Evolutionary conservation across 2,888 invertebrate species (phyloP).

Genomic region (Ophonus ardosiacus): DNA sequence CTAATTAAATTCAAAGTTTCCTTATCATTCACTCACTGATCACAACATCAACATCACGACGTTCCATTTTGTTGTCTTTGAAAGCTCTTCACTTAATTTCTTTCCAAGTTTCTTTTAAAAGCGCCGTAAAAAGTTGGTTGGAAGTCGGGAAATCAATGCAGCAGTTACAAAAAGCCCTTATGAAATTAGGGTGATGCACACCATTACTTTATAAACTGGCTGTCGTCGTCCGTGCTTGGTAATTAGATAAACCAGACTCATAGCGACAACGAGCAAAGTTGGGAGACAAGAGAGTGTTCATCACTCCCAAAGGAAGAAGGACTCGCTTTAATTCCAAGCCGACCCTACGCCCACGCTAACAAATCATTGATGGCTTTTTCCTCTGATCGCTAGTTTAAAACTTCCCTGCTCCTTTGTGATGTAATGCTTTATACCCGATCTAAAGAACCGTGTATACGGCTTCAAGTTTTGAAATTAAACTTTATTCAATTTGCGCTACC

Average conservation of each 20-base stretch:
- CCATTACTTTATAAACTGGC: conserved; percentile 50
- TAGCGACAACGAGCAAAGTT: conserved; percentile 41
- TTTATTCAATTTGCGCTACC: not conserved
- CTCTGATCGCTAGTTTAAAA: conserved; percentile 56
- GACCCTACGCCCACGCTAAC: not conserved
- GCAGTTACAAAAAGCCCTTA: conserved; percentile 39
- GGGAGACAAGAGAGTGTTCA: conserved; percentile 23
- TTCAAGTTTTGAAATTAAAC: conserved; percentile 1
- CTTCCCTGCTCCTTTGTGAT: conserved; percentile 49
- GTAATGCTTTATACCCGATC: conserved; percentile 1
- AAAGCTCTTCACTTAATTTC: conserved; percentile 32
- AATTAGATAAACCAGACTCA: conserved; percentile 51
- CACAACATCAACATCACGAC: not conserved
- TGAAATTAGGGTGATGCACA: conserved; percentile 49
- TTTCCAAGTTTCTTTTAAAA: conserved; percentile 37
- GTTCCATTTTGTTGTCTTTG: conserved; percentile 8
- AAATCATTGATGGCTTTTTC: conserved; percentile 31
- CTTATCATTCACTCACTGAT: not conserved
- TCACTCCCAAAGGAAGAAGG: conserved; percentile 8
- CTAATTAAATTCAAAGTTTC: not conserved
- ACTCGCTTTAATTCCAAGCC: conserved; percentile 19
- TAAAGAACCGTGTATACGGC: no score
- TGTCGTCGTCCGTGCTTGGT: conserved; percentile 21
- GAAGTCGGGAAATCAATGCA: conserved; percentile 33
- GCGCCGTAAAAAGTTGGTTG: conserved; percentile 23